Evolutionary conservation across 1,140 invertebrate genomes (phyloP), one percentile per base, ranked within the genome.

Genomic region (Drosophila bocqueti): DNA sequence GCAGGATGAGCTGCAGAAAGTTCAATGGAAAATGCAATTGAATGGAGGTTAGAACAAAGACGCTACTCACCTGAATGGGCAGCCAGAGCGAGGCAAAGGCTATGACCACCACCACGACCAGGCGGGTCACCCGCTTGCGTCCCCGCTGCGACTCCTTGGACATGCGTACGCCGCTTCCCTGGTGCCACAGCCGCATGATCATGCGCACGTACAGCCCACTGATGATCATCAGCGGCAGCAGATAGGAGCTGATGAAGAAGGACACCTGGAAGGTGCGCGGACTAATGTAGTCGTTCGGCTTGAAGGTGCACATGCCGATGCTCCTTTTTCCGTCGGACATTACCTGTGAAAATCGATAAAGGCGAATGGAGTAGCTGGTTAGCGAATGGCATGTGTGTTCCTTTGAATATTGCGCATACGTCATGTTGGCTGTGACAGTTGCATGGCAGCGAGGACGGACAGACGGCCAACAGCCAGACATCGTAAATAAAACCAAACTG

Each of bases 71-170:
- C 94, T 99, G 98, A 83, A 99, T 96, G 1, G 98, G 98, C 86
- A 97, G 96, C 98, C 98, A 99, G 93, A 98, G 98, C 24, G 98
- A 94, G 16, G 98, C 98, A 92, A 99, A 99, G 31, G 98, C 98
- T 10, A 97, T 96, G 4, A 99, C 97, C 7, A 99, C 98, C 8
- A 98, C 96, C 13, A 99, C 95, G 2, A 99, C 98, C 94, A 99
- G 96, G 71, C 97, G 94, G 1, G 98, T 99, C 1, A 99, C 98
- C 65, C 98, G 94, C 93, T 96, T 97, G 92, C 98, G 98, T 16
- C 97, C 97, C 50, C 97, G 94, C 49, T 97, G 93, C 69, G 94
- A 94, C 79, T 95, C 94, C 15, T 94, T 94, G 31, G 94, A 95
- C 78, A 95, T 94, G 50, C 94, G 95, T 0, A 96, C 96, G 9